Evolutionary conservation across 2,113 vertebrate genomes (phyloP).

Genomic region (Helogale parvula): DNA sequence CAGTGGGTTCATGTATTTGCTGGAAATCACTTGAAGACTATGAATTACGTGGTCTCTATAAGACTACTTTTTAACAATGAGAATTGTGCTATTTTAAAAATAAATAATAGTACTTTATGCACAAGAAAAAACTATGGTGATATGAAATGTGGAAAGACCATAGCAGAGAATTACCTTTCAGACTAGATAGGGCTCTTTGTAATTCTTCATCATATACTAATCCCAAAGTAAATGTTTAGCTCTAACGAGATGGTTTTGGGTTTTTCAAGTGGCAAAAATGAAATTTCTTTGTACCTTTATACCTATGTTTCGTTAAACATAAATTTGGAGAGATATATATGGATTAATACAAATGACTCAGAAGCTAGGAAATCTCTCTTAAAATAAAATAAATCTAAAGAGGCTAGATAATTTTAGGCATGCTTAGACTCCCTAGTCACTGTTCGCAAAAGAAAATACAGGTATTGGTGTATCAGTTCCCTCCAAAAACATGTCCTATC

Average conservation of each 20-base stretch:
- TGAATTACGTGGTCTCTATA: constrained; percentile 71
- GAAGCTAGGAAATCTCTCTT: constrained; percentile 29
- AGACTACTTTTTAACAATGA: constrained; percentile 56
- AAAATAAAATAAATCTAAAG: constrained; percentile 56
- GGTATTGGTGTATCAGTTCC: constrained; percentile 36
- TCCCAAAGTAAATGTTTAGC: constrained; percentile 68
- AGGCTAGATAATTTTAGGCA: neutral
- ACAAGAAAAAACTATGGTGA: constrained; percentile 46
- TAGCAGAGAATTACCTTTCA: constrained; percentile 61
- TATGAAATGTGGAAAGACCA: constrained; percentile 48
- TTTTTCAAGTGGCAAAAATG: constrained; percentile 51
- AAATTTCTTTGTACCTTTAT: constrained; percentile 48
- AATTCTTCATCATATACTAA: constrained; percentile 56
- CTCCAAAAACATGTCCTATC: constrained; percentile 27
- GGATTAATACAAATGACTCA: constrained; percentile 12
- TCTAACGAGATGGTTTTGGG: constrained; percentile 13
- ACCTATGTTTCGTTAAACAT: constrained; percentile 40
- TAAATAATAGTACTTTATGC: constrained; percentile 62
- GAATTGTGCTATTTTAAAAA: constrained; percentile 49
- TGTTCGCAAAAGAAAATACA: constrained; percentile 61
- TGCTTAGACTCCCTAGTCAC: constrained; percentile 3
- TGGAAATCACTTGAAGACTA: constrained; percentile 66
- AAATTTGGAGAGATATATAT: constrained; percentile 23
- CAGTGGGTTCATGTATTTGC: constrained; percentile 76
- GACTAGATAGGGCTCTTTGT: constrained; percentile 45